Percentiles rank a stretch among this genome's conserved stretches.
phyloP scores from a whole-genome alignment of 2,888 invertebrate species.

The Drosophila prostipennis region DNA sequence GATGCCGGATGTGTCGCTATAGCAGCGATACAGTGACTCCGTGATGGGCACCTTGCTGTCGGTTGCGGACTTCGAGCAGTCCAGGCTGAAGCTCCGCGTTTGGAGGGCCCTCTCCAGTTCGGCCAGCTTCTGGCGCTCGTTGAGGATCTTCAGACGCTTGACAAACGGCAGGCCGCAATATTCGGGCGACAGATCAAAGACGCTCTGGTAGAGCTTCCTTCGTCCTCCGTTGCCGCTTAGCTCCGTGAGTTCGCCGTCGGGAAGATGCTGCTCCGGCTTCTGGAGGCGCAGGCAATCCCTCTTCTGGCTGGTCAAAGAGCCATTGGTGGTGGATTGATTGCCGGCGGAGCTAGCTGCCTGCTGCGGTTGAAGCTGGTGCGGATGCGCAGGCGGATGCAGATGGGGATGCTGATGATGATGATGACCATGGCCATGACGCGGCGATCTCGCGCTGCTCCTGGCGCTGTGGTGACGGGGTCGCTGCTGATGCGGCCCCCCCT shows the following conservation, averaged over 20 bases:
- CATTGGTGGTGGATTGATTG: conserved; percentile 40
- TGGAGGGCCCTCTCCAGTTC: conserved; percentile 91
- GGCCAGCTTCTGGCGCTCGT: conserved; percentile 93
- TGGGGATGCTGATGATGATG: not conserved
- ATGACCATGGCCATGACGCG: conserved; percentile 42
- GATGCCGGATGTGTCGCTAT: conserved; percentile 92
- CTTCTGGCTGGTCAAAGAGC: conserved; percentile 34
- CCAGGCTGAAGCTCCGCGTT: conserved; percentile 92
- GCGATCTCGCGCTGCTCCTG: conserved; percentile 63
- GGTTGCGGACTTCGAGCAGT: conserved; percentile 87
- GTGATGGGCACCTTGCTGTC: conserved; percentile 81
- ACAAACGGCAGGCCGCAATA: conserved; percentile 94
- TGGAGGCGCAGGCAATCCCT: conserved; percentile 51
- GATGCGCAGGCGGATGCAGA: no score
- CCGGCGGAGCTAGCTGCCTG: conserved; percentile 5
- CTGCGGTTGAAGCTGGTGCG: not conserved
- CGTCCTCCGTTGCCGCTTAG: conserved; percentile 29
- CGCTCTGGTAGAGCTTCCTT: conserved; percentile 91
- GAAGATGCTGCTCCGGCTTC: conserved; percentile 67
- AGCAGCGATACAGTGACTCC: conserved; percentile 89
- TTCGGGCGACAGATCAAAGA: conserved; percentile 94
- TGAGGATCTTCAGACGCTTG: conserved; percentile 94
- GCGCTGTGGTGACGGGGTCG: conserved; percentile 58
- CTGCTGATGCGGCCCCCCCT: conserved; percentile 17
- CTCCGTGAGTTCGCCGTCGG: conserved; percentile 45